Conservation (phyloP, 2,113 vertebrate species). For the Aix galericulata region DNA sequence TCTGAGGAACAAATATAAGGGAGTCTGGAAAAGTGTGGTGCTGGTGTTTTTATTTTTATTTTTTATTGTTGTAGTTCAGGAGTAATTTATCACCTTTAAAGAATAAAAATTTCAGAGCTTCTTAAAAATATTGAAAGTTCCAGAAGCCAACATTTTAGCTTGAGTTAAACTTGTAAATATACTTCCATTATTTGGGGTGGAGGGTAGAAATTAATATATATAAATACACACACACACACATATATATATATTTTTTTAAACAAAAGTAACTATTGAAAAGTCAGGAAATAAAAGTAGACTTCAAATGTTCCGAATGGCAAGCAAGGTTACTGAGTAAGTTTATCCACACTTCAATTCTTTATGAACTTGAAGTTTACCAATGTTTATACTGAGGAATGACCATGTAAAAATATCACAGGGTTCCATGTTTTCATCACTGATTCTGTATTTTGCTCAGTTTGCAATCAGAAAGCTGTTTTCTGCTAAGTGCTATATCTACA, state of each 20-base stretch:
- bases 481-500: not conserved
- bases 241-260: not conserved
- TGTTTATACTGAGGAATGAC: not conserved
- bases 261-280: not conserved
- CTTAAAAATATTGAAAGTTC: not conserved
- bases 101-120: not conserved
- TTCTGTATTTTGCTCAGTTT: not conserved
- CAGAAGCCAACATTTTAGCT: not conserved
- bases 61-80: not conserved
- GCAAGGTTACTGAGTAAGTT: not conserved
- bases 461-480: not conserved
- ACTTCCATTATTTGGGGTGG: not conserved
- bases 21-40: not conserved
- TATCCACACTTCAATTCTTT: not conserved
- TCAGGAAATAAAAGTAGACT: not conserved
- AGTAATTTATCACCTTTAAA: not conserved
- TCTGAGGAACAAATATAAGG: constrained; percentile 10
- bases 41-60: not conserved
- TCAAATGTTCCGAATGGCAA: not conserved
- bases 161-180: not conserved
- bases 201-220: not conserved
- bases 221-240: too few relatives aligned
- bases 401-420: not conserved
- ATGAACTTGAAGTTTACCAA: not conserved
- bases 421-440: not conserved